Percentiles rank a stretch among this genome's conserved stretches.
These are phyloP conservation scores for Drosophila ficusphila DNA, from an alignment of 1,140 invertebrate species.

Conservation along the genomic window DNA sequence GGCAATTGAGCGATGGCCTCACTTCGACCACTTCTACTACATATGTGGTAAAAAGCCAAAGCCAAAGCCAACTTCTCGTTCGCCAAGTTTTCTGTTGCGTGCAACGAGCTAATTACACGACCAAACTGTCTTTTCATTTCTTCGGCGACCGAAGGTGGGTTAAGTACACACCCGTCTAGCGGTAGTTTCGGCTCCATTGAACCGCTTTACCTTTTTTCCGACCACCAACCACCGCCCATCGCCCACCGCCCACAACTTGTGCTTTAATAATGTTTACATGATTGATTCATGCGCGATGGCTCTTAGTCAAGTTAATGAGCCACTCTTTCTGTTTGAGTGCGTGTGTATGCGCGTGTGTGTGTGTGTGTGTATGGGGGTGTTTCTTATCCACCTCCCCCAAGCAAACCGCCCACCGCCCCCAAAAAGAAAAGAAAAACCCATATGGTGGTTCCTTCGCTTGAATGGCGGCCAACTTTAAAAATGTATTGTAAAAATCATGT, in stretches of 20 bases:
- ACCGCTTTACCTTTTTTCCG: constrained; percentile 14
- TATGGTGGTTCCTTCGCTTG: constrained; percentile 9
- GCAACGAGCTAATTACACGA: constrained; percentile 63
- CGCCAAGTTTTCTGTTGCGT: constrained; percentile 28
- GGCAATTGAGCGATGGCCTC: constrained; percentile 51
- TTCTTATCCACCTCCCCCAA: background rate
- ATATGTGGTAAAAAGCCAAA: no score
- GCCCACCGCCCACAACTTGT: background rate
- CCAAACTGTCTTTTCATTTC: constrained; percentile 74
- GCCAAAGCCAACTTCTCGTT: constrained; percentile 11
- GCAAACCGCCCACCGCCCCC: background rate
- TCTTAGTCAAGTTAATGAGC: constrained; percentile 62
- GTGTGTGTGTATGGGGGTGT: constrained; percentile 1
- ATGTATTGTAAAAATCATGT: constrained; percentile 54
- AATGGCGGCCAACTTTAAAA: constrained; percentile 47
- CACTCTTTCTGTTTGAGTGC: constrained; percentile 4
- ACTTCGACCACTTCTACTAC: no score
- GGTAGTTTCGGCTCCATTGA: constrained; percentile 48
- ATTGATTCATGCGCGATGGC: constrained; percentile 65
- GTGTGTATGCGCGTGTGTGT: background rate
- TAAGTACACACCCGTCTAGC: constrained; percentile 38
- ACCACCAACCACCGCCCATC: background rate
- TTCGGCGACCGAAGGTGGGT: constrained; percentile 13
- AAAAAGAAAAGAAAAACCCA: constrained; percentile 8
- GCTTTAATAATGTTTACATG: constrained; percentile 66